Evolutionary conservation across 2,797 vertebrate genomes (phyloP).

Genomic region (Falco concolor): DNA sequence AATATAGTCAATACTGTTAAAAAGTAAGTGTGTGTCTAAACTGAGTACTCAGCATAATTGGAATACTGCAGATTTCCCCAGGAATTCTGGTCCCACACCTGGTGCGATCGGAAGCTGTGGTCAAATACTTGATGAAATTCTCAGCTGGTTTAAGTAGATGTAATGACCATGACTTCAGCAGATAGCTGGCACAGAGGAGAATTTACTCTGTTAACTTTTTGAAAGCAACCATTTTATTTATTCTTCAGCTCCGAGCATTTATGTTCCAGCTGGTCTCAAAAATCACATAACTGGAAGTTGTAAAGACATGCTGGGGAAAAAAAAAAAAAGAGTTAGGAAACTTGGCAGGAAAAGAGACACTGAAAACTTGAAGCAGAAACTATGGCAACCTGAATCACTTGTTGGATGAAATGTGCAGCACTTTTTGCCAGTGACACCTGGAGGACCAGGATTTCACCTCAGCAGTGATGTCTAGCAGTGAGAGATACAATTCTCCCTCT

Average conservation of each 20-base stretch:
- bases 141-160: constrained; percentile 30
- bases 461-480: background rate
- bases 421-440: background rate
- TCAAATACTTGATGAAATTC: constrained; percentile 34
- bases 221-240: constrained; percentile 50
- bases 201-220: constrained; percentile 1
- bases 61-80: background rate
- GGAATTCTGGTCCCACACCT: background rate
- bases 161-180: constrained; percentile 7
- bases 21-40: background rate
- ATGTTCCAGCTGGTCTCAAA: constrained; percentile 54
- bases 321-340: background rate
- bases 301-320: constrained; percentile 13
- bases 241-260: constrained; percentile 27
- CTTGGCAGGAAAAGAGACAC: constrained; percentile 14
- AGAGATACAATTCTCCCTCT: background rate
- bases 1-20: background rate
- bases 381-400: constrained; percentile 6
- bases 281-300: constrained; percentile 38
- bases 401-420: background rate
- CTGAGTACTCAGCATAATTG: background rate
- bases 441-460: background rate
- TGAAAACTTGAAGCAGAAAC: constrained; percentile 26
- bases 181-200: background rate
- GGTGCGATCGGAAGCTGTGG: background rate